Conservation (phyloP, 2,797 vertebrate genomes). For the Otus scops region DNA sequence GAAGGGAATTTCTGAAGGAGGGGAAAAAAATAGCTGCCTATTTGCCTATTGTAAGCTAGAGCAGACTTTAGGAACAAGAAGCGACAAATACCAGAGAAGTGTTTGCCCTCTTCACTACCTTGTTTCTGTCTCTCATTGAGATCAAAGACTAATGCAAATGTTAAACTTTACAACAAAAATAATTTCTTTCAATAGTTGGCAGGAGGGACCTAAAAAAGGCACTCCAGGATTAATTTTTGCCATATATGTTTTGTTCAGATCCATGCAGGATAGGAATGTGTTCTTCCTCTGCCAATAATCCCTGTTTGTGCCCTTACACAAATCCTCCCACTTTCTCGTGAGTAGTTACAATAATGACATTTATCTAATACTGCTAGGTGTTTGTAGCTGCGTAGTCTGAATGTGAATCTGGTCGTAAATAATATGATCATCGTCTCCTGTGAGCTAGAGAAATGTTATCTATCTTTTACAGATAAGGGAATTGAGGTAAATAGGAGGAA, state of each 20-base stretch:
- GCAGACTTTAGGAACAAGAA: neutral
- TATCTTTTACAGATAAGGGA: neutral
- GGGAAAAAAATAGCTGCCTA: neutral
- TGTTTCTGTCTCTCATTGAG: neutral
- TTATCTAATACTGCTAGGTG: constrained; percentile 3
- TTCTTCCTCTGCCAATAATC: neutral
- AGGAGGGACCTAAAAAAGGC: neutral
- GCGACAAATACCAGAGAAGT: neutral
- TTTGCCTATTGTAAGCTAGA: neutral
- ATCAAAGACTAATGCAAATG: neutral
- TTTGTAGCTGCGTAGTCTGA: constrained; percentile 22
- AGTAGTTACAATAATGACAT: constrained; percentile 27
- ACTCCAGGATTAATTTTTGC: neutral
- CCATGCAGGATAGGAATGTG: neutral
- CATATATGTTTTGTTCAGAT: neutral
- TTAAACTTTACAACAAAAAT: constrained; percentile 13
- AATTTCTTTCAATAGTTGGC: neutral
- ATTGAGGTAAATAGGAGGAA: neutral
- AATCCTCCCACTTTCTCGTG: neutral
- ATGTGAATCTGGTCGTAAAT: constrained; percentile 22
- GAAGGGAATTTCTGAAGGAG: neutral
- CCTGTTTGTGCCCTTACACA: constrained; percentile 19
- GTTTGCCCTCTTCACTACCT: neutral
- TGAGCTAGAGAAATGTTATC: neutral
- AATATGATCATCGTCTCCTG: neutral